Conservation (phyloP, 2,797 vertebrate species). For the Trachurus trachurus region DNA sequence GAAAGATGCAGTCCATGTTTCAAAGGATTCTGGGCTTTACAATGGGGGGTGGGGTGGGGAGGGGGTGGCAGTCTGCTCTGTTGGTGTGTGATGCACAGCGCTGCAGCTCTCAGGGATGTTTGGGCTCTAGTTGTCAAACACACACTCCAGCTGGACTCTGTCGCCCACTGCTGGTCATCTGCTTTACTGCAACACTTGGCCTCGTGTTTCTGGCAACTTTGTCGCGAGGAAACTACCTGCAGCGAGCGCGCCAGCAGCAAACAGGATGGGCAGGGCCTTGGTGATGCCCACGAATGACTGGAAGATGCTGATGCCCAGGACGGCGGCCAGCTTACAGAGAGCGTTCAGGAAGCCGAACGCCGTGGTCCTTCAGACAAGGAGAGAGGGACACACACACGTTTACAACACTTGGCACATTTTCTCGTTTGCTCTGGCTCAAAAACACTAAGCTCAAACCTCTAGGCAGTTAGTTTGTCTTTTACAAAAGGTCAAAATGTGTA, state of each 20-base stretch:
- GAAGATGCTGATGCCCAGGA: slow-evolving; percentile 98
- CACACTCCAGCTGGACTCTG: slow-evolving; percentile 60
- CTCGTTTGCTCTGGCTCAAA: too few relatives aligned
- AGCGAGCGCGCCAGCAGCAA: slow-evolving; percentile 93
- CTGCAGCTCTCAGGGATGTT: slow-evolving; percentile 71
- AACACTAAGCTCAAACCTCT: too few relatives aligned
- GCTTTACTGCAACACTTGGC: slow-evolving; percentile 94
- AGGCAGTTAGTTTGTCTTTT: too few relatives aligned
- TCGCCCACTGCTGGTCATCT: slow-evolving; percentile 64
- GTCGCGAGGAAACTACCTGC: slow-evolving; percentile 95
- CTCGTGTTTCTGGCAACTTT: slow-evolving; percentile 95
- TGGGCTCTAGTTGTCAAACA: slow-evolving; percentile 57
- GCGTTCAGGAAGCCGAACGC: slow-evolving; percentile 98
- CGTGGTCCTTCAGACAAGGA: slow-evolving; percentile 87
- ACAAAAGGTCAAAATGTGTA: too few relatives aligned
- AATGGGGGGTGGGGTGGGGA: slow-evolving; percentile 56
- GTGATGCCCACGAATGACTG: slow-evolving; percentile 97
- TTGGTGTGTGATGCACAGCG: slow-evolving; percentile 68
- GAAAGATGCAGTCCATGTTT: slow-evolving; percentile 68
- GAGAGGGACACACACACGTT: slow-evolving; percentile 7
- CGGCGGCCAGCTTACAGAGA: slow-evolving; percentile 94
- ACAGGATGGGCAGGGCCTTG: slow-evolving; percentile 94
- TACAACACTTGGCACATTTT: neutral
- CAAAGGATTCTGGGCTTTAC: slow-evolving; percentile 79
- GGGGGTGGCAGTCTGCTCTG: slow-evolving; percentile 69